Base-by-base conservation (phyloP, 2,797 vertebrate species). In the Sternarchorhynchus goeldii region DNA sequence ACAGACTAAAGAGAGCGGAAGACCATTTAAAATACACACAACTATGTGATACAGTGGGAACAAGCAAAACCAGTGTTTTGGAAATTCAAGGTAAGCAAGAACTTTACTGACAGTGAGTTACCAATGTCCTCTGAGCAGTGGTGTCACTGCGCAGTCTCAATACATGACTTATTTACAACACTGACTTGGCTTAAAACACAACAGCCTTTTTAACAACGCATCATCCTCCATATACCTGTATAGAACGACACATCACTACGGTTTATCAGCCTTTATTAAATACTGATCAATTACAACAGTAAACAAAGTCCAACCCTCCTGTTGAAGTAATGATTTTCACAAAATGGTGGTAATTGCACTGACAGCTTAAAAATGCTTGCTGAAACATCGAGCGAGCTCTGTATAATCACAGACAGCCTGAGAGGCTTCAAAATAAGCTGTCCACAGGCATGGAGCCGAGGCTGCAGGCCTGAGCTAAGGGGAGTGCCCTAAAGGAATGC, bases 171-270 rank as follows among this genome's bases (percentile, higher is more conserved):
- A 67, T 53, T 66, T 75, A 50, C 73, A 65, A 34, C 55, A 74
- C 64, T 74, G 76, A 81, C 65, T 81, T 20, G 41, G 72, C 45
- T 25, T 12, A 77, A 81, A 81, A 81, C 69, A 50, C 57, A 45
- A 5, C 36, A 67, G 8, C 39, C 41, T 29, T 68, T 32, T 8
- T 18, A 70, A 29, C 67, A 56, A 18, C 62, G 18, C 55, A 71
- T 78, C 50, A 59, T 78, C 75, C 64, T 60, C 25, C 31, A n/a
- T 58, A 53, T 20, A 25, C 39, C 73, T 29, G n/a, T 14, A 64
- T 7, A 32, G 45, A 75, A 45, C 2, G 34, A 14, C 21, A 53
- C 4, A 34, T 10, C n/a, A 77, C 10, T 69, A 31, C 18, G 69
- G 5, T 69, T 62, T 69, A 53, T 5, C 20, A 64, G 21, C 31